Evolutionary conservation across 1,140 invertebrate genomes (phyloP).

Genomic region (Brachionus sp.): DNA sequence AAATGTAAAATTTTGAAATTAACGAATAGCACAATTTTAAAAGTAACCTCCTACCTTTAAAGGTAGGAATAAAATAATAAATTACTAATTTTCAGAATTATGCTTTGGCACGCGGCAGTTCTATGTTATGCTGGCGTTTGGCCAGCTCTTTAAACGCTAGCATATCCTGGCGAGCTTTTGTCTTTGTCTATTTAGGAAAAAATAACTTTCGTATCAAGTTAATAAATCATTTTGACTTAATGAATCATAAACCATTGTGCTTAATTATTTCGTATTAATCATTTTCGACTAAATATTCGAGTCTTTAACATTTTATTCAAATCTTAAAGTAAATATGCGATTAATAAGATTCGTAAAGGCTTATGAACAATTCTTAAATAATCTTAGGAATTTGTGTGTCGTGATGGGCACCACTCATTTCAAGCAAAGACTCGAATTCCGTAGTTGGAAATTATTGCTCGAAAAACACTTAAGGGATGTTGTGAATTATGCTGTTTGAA

Average conservation of each 20-base stretch:
- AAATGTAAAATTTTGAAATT: slow-evolving; percentile 26
- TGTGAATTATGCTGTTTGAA: background rate
- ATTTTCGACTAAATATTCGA: slow-evolving; percentile 3
- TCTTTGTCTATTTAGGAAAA: background rate
- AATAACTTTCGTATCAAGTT: background rate
- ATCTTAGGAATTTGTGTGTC: slow-evolving; percentile 4
- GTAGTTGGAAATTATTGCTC: background rate
- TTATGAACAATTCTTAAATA: background rate
- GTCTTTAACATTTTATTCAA: slow-evolving; percentile 37
- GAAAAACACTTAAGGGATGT: background rate
- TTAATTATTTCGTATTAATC: slow-evolving; percentile 26
- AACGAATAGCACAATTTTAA: background rate
- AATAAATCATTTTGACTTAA: slow-evolving; percentile 14
- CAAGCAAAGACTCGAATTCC: background rate
- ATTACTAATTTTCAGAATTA: slow-evolving; percentile 31
- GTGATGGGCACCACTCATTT: background rate
- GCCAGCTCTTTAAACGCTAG: background rate
- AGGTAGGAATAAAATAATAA: slow-evolving; percentile 21
- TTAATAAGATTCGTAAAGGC: slow-evolving; percentile 16
- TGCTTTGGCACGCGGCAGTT: background rate
- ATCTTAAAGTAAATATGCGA: slow-evolving; percentile 37
- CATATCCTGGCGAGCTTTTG: background rate
- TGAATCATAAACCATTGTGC: slow-evolving; percentile 26
- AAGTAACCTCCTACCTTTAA: slow-evolving; percentile 40
- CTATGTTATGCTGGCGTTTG: background rate